Base-by-base conservation (phyloP, 2,888 invertebrate genomes). In the Neoaliturus tenellus region DNA sequence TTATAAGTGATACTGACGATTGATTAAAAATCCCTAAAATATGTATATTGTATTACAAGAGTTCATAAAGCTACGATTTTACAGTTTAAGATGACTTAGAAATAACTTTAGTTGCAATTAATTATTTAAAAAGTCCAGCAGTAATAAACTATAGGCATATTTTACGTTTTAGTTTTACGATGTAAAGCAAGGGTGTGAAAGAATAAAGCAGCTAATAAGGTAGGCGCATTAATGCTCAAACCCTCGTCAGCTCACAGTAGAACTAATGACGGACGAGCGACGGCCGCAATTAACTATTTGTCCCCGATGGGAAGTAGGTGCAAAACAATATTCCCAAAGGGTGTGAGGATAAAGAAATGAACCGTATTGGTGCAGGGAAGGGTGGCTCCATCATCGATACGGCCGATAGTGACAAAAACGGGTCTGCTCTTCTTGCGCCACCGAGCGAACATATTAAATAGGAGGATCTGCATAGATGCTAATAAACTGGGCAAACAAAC, bases 271-370 rank as follows among this genome's bases (percentile, higher is more conserved):
- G 23, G 6, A 20, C 71, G 71, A 39, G 71, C 35, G 20, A n/a
- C n/a, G n/a, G n/a, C 23, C 55, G 55, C 20, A 78, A 78, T 78
- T 51, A 78, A 55, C 28, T 31, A 55, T 31, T 78, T 78, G 48
- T 48, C 14, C 17, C 3, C 48, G 44, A 75, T 78, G 55, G 55
- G 78, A 78, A 78, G 48, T n/a, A 55, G 78, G 51, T 28, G 75
- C 78, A 35, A 55, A 78, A 78, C 78, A 75, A 48, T 73, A 75
- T 75, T 55, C 78, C 78, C 78, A 55, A 78, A 78, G 78, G 78
- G 78, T 78, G 35, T 17, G 28, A 35, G 71, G 31, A 20, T 48
- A 44, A 71, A 41, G 71, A 41, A 44, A 48, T n/a, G 28, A 51
- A 17, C 78, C 33, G 44, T 44, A 48, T 41, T 41, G 75, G 55